Conservation (phyloP, 2,888 invertebrate species). For the Sphaeridia pumilis region DNA sequence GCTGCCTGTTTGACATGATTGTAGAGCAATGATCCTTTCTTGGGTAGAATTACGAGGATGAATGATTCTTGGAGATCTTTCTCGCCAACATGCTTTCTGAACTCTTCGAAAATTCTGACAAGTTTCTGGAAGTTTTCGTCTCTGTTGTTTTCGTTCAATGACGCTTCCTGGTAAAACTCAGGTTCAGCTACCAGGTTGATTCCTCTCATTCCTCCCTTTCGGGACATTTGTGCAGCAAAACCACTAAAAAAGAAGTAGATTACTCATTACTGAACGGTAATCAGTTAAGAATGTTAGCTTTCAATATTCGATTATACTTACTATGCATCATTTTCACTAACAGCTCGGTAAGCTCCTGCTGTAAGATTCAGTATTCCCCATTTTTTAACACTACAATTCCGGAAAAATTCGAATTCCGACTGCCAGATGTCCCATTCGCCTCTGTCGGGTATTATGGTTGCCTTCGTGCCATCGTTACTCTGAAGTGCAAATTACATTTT, state of each 20-base stretch:
- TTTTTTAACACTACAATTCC: slow-evolving; percentile 1
- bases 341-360: not conserved
- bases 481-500: not conserved
- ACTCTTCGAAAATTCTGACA: not conserved
- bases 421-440: slow-evolving; percentile 26
- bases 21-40: slow-evolving; percentile 16
- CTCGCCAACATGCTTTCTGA: not conserved
- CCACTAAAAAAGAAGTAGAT: too few species aligned
- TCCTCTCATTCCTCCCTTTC: slow-evolving; percentile 4
- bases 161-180: not conserved
- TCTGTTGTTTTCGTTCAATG: not conserved
- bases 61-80: slow-evolving; percentile 6
- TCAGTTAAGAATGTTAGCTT: not conserved
- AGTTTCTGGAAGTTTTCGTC: not conserved
- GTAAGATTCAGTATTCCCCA: slow-evolving; percentile 23
- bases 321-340: not conserved
- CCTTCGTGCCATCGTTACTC: not conserved
- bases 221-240: slow-evolving; percentile 1
- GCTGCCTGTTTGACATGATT: slow-evolving; percentile 23
- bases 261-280: too few species aligned
- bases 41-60: slow-evolving; percentile 18
- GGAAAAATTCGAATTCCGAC: slow-evolving; percentile 15
- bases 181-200: slow-evolving; percentile 4
- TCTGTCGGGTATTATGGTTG: slow-evolving; percentile 7
- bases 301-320: slow-evolving; percentile 1